These are phyloP conservation scores for Prionace glauca DNA, from an alignment of 2,797 vertebrate species.

Conservation along the genomic window DNA sequence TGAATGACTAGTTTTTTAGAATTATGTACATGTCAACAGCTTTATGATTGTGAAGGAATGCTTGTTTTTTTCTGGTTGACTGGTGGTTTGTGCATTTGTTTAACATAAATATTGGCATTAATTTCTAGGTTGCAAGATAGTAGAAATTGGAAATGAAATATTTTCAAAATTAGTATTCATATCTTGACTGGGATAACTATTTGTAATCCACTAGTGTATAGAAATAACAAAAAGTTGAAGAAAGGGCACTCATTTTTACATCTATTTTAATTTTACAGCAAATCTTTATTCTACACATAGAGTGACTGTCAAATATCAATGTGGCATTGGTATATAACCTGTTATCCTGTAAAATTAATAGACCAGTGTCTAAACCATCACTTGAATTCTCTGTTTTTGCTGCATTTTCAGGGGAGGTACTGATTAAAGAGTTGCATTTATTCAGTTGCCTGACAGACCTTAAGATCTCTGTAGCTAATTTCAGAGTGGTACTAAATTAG, in stretches of 20 bases:
- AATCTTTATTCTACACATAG: background rate
- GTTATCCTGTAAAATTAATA: background rate
- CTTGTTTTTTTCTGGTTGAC: background rate
- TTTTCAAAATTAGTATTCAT: conserved; percentile 8
- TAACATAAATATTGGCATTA: background rate
- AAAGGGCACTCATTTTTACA: background rate
- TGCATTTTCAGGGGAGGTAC: background rate
- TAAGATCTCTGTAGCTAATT: background rate
- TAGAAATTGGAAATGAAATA: background rate
- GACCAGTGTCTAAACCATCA: background rate
- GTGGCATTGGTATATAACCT: background rate
- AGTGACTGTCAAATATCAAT: background rate
- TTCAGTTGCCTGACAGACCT: background rate
- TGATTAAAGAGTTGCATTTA: background rate
- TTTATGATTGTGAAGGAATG: background rate
- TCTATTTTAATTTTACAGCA: background rate
- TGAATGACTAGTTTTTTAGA: background rate
- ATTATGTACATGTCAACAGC: background rate
- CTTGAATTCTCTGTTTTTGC: background rate
- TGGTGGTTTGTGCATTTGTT: background rate
- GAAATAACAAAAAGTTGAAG: background rate
- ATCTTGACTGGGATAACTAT: background rate
- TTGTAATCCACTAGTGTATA: background rate
- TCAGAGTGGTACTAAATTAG: background rate
- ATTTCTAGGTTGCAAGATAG: background rate